Evolutionary conservation across 2,888 invertebrate species (phyloP), one percentile per base, ranked within the genome.

Genomic region (Limnephilus rhombicus): DNA sequence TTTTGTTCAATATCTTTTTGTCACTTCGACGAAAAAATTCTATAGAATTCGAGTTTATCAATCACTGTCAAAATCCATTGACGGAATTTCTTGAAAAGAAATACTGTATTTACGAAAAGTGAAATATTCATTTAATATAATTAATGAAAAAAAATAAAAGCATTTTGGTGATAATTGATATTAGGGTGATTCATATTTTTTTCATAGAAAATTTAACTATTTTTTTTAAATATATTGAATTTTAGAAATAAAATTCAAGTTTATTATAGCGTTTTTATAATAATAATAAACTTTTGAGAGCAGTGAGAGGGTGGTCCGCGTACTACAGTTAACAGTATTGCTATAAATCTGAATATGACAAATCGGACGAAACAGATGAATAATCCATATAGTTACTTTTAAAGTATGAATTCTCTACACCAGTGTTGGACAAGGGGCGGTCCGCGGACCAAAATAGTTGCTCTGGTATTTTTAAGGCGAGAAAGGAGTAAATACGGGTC

Each of bases 1-100:
- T 49, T 86, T 49, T 86, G 86, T 86, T 86, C 86, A 45, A 86
- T 45, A n/a, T 29, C 45, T 86, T 86, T 86, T 86, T 86, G 86
- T 86, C 86, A 86, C 86, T 86, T 83, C 45, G 86, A 49, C 41
- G 15, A 37, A 45, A 86, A 86, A 86, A 86, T n/a, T 86, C 41
- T 9, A 86, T 45, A 86, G 45, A 86, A 86, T 45, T 86, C 41
- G 49, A 29, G 45, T 86, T 86, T 86, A 86, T 86, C 86, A 86
- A 86, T 86, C 86, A 86, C 86, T 86, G 86, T 86, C 86, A 86
- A 29, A n/a, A 49, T 49, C n/a, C 45, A 86, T 86, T 86, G 86
- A 86, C 9, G 86, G 86, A 18, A 49, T 86, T 86, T n/a, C 86
- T 24, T 45, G 41, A 82, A 82, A 82, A 82, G 82, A 82, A 82